phyloP scores from a whole-genome alignment of 1,140 invertebrate genomes.

The Dinoponera quadriceps region DNA sequence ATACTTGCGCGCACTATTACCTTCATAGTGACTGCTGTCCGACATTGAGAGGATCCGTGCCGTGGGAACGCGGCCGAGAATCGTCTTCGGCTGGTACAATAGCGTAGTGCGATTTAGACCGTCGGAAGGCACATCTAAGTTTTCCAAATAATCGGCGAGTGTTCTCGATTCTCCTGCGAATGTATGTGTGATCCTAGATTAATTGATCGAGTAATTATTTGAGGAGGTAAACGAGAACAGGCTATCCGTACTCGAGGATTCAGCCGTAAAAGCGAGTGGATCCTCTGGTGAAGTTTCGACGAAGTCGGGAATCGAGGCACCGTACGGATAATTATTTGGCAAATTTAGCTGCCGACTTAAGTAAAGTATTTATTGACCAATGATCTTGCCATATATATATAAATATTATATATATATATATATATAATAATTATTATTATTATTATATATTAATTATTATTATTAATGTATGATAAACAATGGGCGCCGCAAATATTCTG shows the following conservation, averaged over 20 bases:
- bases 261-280: not conserved
- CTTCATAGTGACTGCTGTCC: constrained; percentile 74
- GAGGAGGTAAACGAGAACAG: constrained; percentile 1
- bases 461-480: constrained; percentile 76
- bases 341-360: constrained; percentile 72
- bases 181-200: constrained; percentile 3
- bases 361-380: constrained; percentile 81
- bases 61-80: constrained; percentile 55
- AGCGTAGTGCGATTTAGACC: constrained; percentile 68
- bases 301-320: not conserved
- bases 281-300: not conserved
- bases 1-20: constrained; percentile 77
- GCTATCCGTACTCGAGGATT: not conserved
- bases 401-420: constrained; percentile 65
- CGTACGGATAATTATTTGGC: constrained; percentile 70
- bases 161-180: not conserved
- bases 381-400: constrained; percentile 78
- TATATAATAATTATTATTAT: constrained; percentile 72
- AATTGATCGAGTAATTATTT: not conserved
- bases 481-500: constrained; percentile 71
- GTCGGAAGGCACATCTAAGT: constrained; percentile 62
- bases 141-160: constrained; percentile 73
- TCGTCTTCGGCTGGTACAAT: constrained; percentile 75
- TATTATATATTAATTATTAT: constrained; percentile 73
- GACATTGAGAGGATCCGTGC: constrained; percentile 48